Evolutionary conservation across 2,797 vertebrate species (phyloP).

Genomic region (Podargus strigoides): DNA sequence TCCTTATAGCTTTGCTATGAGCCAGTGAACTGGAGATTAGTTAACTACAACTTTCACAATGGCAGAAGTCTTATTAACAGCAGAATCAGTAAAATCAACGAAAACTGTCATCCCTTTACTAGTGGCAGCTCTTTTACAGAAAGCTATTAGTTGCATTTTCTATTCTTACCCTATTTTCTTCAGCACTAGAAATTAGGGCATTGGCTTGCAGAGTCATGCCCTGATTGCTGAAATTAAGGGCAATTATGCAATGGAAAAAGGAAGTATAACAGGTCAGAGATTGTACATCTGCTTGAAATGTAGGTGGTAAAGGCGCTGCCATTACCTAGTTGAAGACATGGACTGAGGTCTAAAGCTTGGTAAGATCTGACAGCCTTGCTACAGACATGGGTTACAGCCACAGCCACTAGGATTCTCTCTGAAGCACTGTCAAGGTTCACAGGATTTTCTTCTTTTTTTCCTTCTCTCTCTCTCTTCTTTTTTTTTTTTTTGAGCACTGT

Average conservation of each 20-base stretch:
- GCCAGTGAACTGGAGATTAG: background rate
- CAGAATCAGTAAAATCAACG: background rate
- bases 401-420: background rate
- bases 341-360: background rate
- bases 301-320: background rate
- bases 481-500: background rate
- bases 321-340: background rate
- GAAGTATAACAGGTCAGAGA: background rate
- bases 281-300: background rate
- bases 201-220: background rate
- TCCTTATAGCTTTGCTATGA: background rate
- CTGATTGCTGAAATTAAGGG: conserved; percentile 18
- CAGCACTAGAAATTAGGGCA: background rate
- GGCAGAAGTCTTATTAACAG: background rate
- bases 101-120: background rate
- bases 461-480: too few species aligned
- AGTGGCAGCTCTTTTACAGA: background rate
- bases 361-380: background rate
- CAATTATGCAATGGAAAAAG: background rate
- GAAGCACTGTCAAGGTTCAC: background rate
- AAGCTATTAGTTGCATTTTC: background rate
- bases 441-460: background rate
- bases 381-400: background rate
- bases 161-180: background rate
- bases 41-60: background rate